Evolutionary conservation across 2,113 vertebrate genomes (phyloP), one percentile per base, ranked within the genome.

Genomic region (Microtus montanus): DNA sequence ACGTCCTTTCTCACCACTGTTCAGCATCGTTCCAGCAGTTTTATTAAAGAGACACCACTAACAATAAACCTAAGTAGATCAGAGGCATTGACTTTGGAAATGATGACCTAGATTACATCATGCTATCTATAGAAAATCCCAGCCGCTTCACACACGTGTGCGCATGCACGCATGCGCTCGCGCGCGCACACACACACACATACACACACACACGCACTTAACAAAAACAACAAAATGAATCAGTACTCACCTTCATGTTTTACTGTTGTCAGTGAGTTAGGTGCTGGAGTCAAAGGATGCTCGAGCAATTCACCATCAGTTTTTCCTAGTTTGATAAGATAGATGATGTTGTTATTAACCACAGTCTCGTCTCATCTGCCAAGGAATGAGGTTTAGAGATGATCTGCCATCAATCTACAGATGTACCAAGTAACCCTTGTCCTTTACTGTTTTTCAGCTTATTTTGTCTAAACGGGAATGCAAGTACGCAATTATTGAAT

Each of bases 291-390:
- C 41, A 10, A 30, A 24, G 87, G 0, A 0, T 58, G 41, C 82
- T 82, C 63, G 90, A 28, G 30, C 74, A 26, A 28, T 79, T 79
- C 95, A 38, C 20, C 92, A 10, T 12, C 91, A 24, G 38, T 35
- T 80, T 74, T 93, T 97, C 96, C 95, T 98, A 97, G 87, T 97
- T 97, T 97, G 97, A 97, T 96, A 96, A 96, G 92, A 97, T 49
- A 98, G 96, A 98, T 92, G 73, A 95, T 86, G 88, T 91, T 68
- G 79, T 96, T 96, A 93, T 94, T 97, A 97, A 96, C 68, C 20
- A 95, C 19, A 44, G 70, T 95, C 92, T 95, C 70, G 89, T 95
- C 87, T 92, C 0, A 0, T 92, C 94, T 97, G 89, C 92, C 92
- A 97, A 97, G 49, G 41, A 90, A 95, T 96, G 41, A 41, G 41